Conservation (phyloP, 2,888 invertebrate genomes). For the Piscicola geometra region DNA sequence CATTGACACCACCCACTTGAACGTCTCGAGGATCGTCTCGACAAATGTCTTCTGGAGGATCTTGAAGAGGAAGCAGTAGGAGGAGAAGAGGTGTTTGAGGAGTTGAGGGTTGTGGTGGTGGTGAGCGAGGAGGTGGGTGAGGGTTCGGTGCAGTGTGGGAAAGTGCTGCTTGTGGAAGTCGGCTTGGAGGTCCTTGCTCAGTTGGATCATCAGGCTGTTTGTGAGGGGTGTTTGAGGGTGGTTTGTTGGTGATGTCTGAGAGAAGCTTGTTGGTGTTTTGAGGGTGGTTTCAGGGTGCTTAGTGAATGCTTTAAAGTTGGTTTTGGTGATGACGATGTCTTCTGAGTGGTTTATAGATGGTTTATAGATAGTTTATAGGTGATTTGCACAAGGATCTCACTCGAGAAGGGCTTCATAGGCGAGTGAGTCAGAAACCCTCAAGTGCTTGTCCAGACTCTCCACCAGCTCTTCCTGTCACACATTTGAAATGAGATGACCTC, state of each 20-base stretch:
- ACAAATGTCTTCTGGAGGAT: slow-evolving; percentile 76
- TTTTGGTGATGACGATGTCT: no score
- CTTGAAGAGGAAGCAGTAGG: slow-evolving; percentile 84
- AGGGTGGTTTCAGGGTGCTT: no score
- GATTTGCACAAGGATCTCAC: slow-evolving; percentile 61
- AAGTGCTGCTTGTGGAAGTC: slow-evolving; percentile 83
- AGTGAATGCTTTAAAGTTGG: no score
- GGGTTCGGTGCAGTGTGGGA: slow-evolving; percentile 67
- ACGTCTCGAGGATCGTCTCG: slow-evolving; percentile 70
- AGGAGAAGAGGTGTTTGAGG: slow-evolving; percentile 78
- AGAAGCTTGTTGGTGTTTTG: no score
- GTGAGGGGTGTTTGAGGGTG: not conserved
- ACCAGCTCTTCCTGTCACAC: slow-evolving; percentile 71
- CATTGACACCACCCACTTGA: slow-evolving; percentile 56
- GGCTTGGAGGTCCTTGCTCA: slow-evolving; percentile 78
- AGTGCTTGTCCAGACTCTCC: slow-evolving; percentile 66
- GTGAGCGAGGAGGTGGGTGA: slow-evolving; percentile 68
- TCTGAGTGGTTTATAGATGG: no score
- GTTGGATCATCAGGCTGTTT: slow-evolving; percentile 71
- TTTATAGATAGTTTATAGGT: no score
- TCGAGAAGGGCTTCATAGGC: slow-evolving; percentile 78
- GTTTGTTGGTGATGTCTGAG: no score
- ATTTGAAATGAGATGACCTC: no score
- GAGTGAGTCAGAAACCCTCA: slow-evolving; percentile 68
- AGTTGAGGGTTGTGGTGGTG: slow-evolving; percentile 70